Conservation (phyloP, 2,888 invertebrate genomes). For the Nomada goodeniana region DNA sequence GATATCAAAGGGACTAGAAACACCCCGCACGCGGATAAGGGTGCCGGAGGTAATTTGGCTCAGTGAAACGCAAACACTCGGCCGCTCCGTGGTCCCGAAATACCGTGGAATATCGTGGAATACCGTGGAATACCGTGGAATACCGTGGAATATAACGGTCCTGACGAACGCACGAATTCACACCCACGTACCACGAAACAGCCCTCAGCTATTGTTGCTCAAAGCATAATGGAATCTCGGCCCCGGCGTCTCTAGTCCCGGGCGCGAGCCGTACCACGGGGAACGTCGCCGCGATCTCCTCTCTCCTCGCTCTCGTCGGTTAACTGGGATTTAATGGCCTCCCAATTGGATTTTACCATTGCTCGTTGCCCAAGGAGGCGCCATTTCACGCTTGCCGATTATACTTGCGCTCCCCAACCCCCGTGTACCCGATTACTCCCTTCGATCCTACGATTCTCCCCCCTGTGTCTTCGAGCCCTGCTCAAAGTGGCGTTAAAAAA, state of each 20-base stretch:
- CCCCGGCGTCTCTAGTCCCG: constrained; percentile 74
- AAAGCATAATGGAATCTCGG: constrained; percentile 84
- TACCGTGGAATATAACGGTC: constrained; percentile 70
- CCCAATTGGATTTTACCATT: constrained; percentile 84
- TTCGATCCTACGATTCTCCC: constrained; percentile 13
- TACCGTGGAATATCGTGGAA: constrained; percentile 63
- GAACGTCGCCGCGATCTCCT: constrained; percentile 11
- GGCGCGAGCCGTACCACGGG: constrained; percentile 32
- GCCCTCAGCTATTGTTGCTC: constrained; percentile 84
- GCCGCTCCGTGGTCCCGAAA: constrained; percentile 48
- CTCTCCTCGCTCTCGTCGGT: constrained; percentile 71
- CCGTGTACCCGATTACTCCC: constrained; percentile 19
- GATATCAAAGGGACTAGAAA: constrained; percentile 83
- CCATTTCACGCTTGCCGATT: constrained; percentile 81
- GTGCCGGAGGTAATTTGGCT: constrained; percentile 83
- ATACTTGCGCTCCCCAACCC: constrained; percentile 54
- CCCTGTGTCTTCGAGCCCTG: neutral
- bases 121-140: constrained; percentile 52
- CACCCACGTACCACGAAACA: constrained; percentile 82
- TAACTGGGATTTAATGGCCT: constrained; percentile 83
- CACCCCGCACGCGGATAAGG: constrained; percentile 81
- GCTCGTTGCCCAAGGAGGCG: constrained; percentile 81
- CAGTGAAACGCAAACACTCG: constrained; percentile 83
- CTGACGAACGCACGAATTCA: constrained; percentile 82
- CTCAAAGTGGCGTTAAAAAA: neutral